Conservation (phyloP, 1,140 invertebrate genomes). For the Trinorchestia longiramus region DNA sequence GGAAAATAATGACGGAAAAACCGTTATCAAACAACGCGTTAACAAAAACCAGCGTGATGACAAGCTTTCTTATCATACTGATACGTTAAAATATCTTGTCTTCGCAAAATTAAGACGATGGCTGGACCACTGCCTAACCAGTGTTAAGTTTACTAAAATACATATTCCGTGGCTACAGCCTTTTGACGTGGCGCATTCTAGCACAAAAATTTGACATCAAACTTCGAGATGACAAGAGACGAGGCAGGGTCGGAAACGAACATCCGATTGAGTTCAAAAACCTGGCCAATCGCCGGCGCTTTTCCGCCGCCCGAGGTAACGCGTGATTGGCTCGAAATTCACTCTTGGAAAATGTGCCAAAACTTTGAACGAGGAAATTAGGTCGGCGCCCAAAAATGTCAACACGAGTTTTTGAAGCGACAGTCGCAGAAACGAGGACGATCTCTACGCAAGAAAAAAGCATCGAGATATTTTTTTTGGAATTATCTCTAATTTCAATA, state of each 20-base stretch:
- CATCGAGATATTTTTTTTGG: background rate
- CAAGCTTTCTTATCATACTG: background rate
- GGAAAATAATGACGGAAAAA: no score
- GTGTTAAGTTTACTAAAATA: background rate
- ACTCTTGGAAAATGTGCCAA: conserved; percentile 51
- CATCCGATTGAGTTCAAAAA: conserved; percentile 41
- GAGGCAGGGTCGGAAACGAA: conserved; percentile 35
- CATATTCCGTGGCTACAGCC: background rate
- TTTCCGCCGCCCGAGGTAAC: conserved; percentile 48
- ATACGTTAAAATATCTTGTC: background rate
- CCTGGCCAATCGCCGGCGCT: conserved; percentile 43
- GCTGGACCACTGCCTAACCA: background rate
- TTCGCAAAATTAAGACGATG: background rate
- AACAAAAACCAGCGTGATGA: no score
- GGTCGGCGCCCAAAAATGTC: conserved; percentile 42
- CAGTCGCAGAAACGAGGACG: background rate
- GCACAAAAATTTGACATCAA: conserved; percentile 14
- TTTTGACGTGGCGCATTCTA: background rate
- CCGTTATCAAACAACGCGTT: no score
- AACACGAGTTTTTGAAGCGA: conserved; percentile 30
- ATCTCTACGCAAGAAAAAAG: background rate
- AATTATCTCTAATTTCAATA: conserved; percentile 3
- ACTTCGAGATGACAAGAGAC: conserved; percentile 15
- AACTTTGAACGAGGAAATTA: conserved; percentile 49
- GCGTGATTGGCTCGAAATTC: conserved; percentile 53